Percentiles rank a stretch among this genome's conserved stretches.
phyloP scores from a whole-genome alignment of 2,888 invertebrate genomes.

The Heteromurus nitidus region DNA sequence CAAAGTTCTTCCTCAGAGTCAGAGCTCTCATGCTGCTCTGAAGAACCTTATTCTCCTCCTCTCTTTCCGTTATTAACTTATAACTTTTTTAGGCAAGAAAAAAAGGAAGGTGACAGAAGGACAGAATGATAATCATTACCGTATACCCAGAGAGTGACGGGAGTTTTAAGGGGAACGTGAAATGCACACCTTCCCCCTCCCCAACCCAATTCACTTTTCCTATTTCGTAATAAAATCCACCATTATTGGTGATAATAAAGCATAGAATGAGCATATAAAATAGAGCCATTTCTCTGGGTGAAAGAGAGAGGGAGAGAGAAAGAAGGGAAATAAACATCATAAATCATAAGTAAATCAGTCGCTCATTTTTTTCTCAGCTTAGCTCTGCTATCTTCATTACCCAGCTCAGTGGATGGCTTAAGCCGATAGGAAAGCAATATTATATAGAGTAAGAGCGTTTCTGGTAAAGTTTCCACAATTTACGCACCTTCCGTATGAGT shows the following conservation, averaged over 20 bases:
- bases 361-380: no score
- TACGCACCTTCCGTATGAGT: background rate
- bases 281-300: constrained; percentile 37
- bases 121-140: background rate
- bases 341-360: constrained; percentile 63
- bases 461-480: background rate
- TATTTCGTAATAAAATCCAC: constrained; percentile 24
- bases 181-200: background rate
- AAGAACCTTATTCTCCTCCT: background rate
- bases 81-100: background rate
- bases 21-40: no score
- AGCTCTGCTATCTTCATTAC: constrained; percentile 64
- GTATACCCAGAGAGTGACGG: background rate
- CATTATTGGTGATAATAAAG: constrained; percentile 60
- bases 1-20: background rate
- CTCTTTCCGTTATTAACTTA: constrained; percentile 2
- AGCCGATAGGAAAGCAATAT: background rate
- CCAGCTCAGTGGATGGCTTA: constrained; percentile 32
- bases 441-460: background rate
- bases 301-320: constrained; percentile 4
- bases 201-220: constrained; percentile 2
- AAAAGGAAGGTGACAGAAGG: constrained; percentile 2
- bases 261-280: constrained; percentile 42
- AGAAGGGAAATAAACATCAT: constrained; percentile 38
- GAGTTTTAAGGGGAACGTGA: constrained; percentile 2